Percentiles rank a stretch among this genome's conserved stretches.
Evolutionary conservation across 2,113 vertebrate genomes (phyloP).

Genomic region (Rhinogobius similis): DNA sequence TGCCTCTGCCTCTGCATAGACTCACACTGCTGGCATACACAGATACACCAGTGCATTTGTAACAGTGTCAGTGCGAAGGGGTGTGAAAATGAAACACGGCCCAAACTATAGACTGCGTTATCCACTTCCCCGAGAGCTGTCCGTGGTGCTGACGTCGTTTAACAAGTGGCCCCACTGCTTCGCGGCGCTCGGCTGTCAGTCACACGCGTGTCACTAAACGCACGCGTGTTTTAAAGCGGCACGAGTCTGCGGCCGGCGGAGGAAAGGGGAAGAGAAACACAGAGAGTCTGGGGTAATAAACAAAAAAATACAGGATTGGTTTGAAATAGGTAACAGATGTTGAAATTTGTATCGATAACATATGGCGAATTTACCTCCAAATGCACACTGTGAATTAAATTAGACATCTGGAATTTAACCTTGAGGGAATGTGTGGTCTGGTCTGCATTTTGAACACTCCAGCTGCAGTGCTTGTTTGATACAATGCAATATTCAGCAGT

Average conservation of each 20-base stretch:
- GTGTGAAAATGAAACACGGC: conserved; percentile 20
- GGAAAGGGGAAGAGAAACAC: too few species aligned
- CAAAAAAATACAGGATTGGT: too few species aligned
- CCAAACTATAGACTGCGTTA: not conserved
- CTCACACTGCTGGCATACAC: conserved; percentile 13
- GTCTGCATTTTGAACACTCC: too few species aligned
- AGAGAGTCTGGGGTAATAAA: too few species aligned
- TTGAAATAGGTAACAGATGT: too few species aligned
- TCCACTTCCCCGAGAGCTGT: conserved; percentile 16
- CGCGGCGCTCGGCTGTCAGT: conserved; percentile 55
- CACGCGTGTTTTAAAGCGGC: conserved; percentile 36
- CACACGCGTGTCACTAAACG: conserved; percentile 56
- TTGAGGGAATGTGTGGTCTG: too few species aligned
- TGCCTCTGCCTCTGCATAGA: conserved; percentile 27
- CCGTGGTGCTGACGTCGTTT: conserved; percentile 39
- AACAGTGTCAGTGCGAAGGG: conserved; percentile 19
- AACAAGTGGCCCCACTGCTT: conserved; percentile 36
- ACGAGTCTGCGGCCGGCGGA: not conserved
- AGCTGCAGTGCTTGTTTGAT: too few species aligned
- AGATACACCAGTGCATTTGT: conserved; percentile 8
- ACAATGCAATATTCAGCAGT: too few species aligned
- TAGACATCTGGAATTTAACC: too few species aligned
- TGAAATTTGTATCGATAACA: too few species aligned
- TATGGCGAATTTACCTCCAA: too few species aligned
- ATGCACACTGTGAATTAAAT: too few species aligned